phyloP scores from a whole-genome alignment of 2,797 vertebrate genomes.

The Gadopsis bispinosus region DNA sequence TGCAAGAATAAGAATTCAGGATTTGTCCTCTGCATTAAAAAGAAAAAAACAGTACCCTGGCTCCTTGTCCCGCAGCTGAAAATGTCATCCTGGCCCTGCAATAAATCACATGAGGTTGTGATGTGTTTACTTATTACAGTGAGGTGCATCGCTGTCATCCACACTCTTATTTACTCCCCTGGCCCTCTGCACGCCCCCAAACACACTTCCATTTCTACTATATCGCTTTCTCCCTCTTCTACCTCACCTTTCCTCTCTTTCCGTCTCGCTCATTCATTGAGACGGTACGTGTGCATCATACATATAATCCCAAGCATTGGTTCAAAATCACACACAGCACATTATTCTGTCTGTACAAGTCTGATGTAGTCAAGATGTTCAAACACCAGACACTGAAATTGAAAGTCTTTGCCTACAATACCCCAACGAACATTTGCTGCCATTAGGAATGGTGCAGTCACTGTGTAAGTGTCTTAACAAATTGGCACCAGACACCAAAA shows the following conservation, averaged over 20 bases:
- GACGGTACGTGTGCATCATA: background rate
- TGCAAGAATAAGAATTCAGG: constrained; percentile 72
- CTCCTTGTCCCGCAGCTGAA: constrained; percentile 71
- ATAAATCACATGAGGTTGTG: constrained; percentile 84
- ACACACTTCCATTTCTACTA: constrained; percentile 45
- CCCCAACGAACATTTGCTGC: constrained; percentile 5
- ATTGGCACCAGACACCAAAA: constrained; percentile 47
- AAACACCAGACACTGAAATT: constrained; percentile 22
- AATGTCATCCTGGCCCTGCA: constrained; percentile 79
- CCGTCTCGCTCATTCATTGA: constrained; percentile 12
- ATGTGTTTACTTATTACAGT: constrained; percentile 86
- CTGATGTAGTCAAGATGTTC: constrained; percentile 22
- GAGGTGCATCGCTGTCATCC: constrained; percentile 78
- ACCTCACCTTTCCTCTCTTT: constrained; percentile 20
- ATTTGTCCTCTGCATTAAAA: constrained; percentile 66
- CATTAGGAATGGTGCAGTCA: constrained; percentile 38
- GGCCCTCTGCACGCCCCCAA: constrained; percentile 40
- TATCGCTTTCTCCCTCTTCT: constrained; percentile 6
- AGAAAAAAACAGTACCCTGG: constrained; percentile 28
- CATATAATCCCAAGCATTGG: constrained; percentile 1
- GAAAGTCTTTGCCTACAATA: constrained; percentile 22
- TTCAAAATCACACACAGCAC: constrained; percentile 21
- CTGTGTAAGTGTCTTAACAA: constrained; percentile 44
- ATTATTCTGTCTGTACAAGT: constrained; percentile 7
- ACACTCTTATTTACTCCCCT: constrained; percentile 69